Base-by-base conservation (phyloP, 2,797 vertebrate genomes). In the Parauchenoglanis ngamensis region DNA sequence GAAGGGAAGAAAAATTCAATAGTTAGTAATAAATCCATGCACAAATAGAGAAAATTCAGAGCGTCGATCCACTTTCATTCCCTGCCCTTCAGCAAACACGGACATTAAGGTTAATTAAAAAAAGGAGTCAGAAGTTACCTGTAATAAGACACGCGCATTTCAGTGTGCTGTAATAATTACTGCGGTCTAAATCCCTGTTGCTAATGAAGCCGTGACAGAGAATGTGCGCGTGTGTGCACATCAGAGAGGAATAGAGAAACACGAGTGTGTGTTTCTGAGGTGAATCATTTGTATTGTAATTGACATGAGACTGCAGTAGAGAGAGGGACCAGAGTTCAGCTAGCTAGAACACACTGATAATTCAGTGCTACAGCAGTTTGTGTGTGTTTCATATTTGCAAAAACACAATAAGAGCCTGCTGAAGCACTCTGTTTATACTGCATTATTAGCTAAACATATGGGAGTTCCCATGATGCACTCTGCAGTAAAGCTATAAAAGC, bases 271-370 rank as follows among this genome's bases (percentile, higher is more conserved):
- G 35, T 61, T 73, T 82, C 78, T 31, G 86, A 35, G 23, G 89
- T 85, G 90, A 92, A 91, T 88, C 89, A 94, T 90, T 89, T 90
- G 88, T 86, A 88, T 77, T 78, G 90, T 91, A 91, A 92, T 91
- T 92, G 92, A 88, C 65, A 84, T 77, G 6, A 80, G 90, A 89
- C 87, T 88, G 87, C 61, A 63, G 87, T 85, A 70, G 87, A 87
- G 89, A 88, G 79, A 65, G 85, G 78, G 86, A 90, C 79, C 86
- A 88, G 25, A 76, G 84, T 87, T 88, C 73, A 82, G 88, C 88
- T 85, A 87, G 88, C 82, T 84, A 84, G 84, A 84, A 78, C 82
- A 67, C 65, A 76, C 70, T 76, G 79, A 76, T 76, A 81, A 83
- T 83, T 52, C 57, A 25, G 40, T 77, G 4, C 56, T 40, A 40